Percentiles rank a stretch among this genome's conserved stretches.
phyloP scores from a whole-genome alignment of 2,888 invertebrate species.

The Lucinisca nassula region DNA sequence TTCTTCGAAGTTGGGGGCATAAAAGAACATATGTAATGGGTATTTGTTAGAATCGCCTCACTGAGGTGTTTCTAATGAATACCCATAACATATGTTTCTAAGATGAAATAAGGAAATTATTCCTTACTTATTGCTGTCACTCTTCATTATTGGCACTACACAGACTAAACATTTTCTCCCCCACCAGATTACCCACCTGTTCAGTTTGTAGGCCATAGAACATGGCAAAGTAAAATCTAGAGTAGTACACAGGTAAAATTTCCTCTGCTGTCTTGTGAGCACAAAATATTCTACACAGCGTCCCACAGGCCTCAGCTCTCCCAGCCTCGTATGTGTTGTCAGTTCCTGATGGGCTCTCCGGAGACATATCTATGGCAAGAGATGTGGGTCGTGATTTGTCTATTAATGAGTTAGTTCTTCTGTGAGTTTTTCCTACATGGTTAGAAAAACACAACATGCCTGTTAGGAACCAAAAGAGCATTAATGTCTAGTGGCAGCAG shows the following conservation, averaged over 20 bases:
- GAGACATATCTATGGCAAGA: constrained; percentile 76
- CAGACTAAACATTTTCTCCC: no score
- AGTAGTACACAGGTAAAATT: constrained; percentile 96
- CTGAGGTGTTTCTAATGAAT: no score
- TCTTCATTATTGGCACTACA: no score
- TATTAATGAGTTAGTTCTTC: constrained; percentile 84
- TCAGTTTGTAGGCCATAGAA: constrained; percentile 94
- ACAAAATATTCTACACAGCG: constrained; percentile 98
- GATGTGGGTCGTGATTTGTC: constrained; percentile 83
- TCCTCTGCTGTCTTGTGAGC: constrained; percentile 98
- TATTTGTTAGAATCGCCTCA: no score
- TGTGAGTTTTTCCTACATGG: constrained; percentile 67
- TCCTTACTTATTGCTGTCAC: no score
- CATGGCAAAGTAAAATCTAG: constrained; percentile 97
- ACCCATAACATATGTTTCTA: no score
- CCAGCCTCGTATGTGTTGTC: constrained; percentile 90
- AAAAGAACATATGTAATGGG: no score
- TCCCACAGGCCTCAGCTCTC: constrained; percentile 97
- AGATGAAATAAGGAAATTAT: no score
- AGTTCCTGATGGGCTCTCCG: constrained; percentile 66
- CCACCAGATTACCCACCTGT: no score
- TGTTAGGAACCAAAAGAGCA: background rate
- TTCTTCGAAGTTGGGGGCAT: no score
- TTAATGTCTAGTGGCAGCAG: no score
- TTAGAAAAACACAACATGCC: background rate